Conservation (phyloP, 2,797 vertebrate species). For the Scomberomorus guttatus region DNA sequence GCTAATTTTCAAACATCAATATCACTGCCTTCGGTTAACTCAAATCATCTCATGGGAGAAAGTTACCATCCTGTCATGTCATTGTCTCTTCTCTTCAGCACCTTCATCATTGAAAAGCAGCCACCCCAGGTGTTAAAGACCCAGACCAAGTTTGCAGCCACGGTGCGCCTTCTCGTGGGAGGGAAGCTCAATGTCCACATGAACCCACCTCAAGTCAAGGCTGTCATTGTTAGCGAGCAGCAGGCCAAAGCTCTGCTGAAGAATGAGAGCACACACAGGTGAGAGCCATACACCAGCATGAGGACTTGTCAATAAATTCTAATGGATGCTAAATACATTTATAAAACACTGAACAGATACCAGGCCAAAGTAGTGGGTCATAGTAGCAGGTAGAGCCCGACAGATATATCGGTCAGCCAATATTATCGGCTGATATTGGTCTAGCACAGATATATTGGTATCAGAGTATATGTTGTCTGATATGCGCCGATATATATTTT, state of each 20-base stretch:
- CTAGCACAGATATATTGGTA: too few relatives aligned
- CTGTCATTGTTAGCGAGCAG: slow-evolving; percentile 96
- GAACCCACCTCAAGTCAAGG: slow-evolving; percentile 98
- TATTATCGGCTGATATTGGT: too few relatives aligned
- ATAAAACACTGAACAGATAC: neutral
- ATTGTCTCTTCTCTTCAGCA: slow-evolving; percentile 77
- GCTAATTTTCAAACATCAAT: neutral
- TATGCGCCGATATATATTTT: too few relatives aligned
- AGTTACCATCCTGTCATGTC: neutral
- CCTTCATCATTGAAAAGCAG: slow-evolving; percentile 98
- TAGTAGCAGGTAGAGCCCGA: too few relatives aligned
- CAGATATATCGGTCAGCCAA: too few relatives aligned
- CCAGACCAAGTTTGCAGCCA: slow-evolving; percentile 96
- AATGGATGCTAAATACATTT: neutral
- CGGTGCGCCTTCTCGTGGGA: slow-evolving; percentile 93
- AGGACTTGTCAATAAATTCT: neutral
- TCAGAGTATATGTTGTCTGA: too few relatives aligned
- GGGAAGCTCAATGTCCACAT: slow-evolving; percentile 98
- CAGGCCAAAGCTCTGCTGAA: slow-evolving; percentile 96
- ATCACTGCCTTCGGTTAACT: neutral
- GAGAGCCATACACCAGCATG: slow-evolving; percentile 16
- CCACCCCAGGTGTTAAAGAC: slow-evolving; percentile 96
- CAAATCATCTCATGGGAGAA: neutral
- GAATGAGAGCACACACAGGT: slow-evolving; percentile 93
- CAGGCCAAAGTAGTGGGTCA: neutral